Conservation (phyloP, 53 echinoderm and acorn worm genomes). For the Echinometra lucunter region DNA sequence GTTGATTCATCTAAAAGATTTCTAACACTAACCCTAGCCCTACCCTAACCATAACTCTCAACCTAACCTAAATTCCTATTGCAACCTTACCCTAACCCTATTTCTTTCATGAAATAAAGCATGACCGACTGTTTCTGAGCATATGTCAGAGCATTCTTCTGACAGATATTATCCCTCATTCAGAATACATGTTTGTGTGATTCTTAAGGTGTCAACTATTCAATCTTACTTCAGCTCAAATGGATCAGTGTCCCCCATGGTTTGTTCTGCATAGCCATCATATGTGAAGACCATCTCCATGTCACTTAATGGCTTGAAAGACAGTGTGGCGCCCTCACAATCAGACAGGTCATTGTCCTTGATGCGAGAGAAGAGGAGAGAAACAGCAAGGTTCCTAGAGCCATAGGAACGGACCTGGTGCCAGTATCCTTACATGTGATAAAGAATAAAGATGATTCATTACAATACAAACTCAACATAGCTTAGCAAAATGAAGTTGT, state of each 20-base stretch:
- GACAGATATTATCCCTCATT: no score
- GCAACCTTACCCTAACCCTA: no score
- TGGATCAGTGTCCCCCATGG: slow-evolving; percentile 94
- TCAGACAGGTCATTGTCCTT: slow-evolving; percentile 77
- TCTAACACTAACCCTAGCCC: no score
- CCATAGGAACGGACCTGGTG: slow-evolving; percentile 94
- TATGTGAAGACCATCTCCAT: slow-evolving; percentile 88
- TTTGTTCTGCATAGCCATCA: slow-evolving; percentile 89
- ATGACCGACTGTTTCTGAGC: no score
- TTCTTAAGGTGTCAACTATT: neutral
- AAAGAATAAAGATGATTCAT: neutral
- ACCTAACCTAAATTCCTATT: no score
- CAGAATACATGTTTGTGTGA: no score
- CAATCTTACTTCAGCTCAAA: slow-evolving; percentile 89
- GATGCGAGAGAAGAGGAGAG: slow-evolving; percentile 89
- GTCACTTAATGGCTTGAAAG: slow-evolving; percentile 81
- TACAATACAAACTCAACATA: no score
- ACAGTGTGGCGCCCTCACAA: slow-evolving; percentile 73
- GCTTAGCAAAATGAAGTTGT: no score
- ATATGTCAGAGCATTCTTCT: no score
- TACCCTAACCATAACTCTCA: no score
- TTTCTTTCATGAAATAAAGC: no score
- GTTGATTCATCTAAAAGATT: no score
- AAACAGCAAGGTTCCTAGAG: slow-evolving; percentile 86
- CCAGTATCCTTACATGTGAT: slow-evolving; percentile 82